Conservation (phyloP, 2,797 vertebrate genomes). For the Catamblyrhynchus diadema region DNA sequence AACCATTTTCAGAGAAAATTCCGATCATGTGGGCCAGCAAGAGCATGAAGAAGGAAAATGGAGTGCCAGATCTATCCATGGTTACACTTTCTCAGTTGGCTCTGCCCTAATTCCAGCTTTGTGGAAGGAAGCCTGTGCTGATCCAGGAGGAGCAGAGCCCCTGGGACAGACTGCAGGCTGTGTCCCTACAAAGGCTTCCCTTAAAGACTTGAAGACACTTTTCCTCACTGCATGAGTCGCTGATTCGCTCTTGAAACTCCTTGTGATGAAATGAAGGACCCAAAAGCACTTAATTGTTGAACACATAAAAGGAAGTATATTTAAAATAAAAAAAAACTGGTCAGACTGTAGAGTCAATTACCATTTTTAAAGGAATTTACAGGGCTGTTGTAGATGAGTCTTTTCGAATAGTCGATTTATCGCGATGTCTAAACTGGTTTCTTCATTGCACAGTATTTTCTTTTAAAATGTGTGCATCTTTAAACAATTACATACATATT, state of each 20-base stretch:
- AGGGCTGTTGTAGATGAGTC: constrained; percentile 87
- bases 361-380: constrained; percentile 92
- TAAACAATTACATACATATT: constrained; percentile 96
- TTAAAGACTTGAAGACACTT: constrained; percentile 33
- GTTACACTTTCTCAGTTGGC: not conserved
- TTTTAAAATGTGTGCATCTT: constrained; percentile 89
- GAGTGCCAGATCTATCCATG: not conserved
- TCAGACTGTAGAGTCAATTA: constrained; percentile 90
- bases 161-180: not conserved
- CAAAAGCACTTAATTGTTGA: constrained; percentile 84
- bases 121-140: constrained; percentile 14
- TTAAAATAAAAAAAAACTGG: constrained; percentile 87
- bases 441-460: constrained; percentile 81
- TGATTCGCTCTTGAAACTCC: constrained; percentile 48
- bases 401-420: constrained; percentile 83
- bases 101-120: not conserved
- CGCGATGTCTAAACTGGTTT: constrained; percentile 86
- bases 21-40: constrained; percentile 17
- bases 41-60: constrained; percentile 55
- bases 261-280: constrained; percentile 80
- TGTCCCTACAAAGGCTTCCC: constrained; percentile 28
- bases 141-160: not conserved
- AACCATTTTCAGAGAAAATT: constrained; percentile 11
- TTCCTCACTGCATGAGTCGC: constrained; percentile 43
- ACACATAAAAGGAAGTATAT: constrained; percentile 99